Conservation (phyloP, 2,797 vertebrate species). For the Orestias chungarensis region DNA sequence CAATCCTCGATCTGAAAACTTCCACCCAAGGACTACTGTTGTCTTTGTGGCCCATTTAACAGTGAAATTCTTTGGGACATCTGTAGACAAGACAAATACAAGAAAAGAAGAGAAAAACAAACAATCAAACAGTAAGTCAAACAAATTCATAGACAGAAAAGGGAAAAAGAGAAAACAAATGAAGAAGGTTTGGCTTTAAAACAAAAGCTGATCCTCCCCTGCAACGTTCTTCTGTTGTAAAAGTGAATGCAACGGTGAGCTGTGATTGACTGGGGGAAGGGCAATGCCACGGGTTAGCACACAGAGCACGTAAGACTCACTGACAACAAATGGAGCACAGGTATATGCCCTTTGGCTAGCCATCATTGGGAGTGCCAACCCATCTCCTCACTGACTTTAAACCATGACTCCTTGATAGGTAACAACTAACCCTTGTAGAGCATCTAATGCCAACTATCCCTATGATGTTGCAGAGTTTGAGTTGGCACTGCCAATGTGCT, state of each 20-base stretch:
- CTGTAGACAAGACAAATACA: conserved; percentile 76
- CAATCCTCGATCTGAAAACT: conserved; percentile 87
- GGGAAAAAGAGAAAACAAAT: conserved; percentile 44
- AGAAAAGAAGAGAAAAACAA: conserved; percentile 33
- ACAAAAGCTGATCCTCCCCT: conserved; percentile 51
- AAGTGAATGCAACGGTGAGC: conserved; percentile 72
- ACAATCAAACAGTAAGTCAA: conserved; percentile 42
- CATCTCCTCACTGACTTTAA: conserved; percentile 40
- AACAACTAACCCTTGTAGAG: conserved; percentile 45
- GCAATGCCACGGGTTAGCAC: conserved; percentile 79
- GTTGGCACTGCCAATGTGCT: conserved; percentile 75
- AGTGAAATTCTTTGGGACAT: conserved; percentile 98
- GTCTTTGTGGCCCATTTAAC: conserved; percentile 97
- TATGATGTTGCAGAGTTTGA: conserved; percentile 52
- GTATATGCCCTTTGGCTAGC: conserved; percentile 61
- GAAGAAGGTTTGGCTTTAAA: conserved; percentile 33
- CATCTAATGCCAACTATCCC: conserved; percentile 41
- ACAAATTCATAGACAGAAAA: conserved; percentile 41
- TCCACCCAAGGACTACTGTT: conserved; percentile 92
- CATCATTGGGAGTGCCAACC: conserved; percentile 71
- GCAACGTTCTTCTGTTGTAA: conserved; percentile 69
- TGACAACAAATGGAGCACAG: conserved; percentile 77
- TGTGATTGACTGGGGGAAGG: conserved; percentile 81
- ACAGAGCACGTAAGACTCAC: conserved; percentile 77
- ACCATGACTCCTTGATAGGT: conserved; percentile 36